Percentiles rank a stretch among this genome's conserved stretches.
Conservation (phyloP, 2,797 vertebrate genomes). For the Sebastes kiyomatsui region DNA sequence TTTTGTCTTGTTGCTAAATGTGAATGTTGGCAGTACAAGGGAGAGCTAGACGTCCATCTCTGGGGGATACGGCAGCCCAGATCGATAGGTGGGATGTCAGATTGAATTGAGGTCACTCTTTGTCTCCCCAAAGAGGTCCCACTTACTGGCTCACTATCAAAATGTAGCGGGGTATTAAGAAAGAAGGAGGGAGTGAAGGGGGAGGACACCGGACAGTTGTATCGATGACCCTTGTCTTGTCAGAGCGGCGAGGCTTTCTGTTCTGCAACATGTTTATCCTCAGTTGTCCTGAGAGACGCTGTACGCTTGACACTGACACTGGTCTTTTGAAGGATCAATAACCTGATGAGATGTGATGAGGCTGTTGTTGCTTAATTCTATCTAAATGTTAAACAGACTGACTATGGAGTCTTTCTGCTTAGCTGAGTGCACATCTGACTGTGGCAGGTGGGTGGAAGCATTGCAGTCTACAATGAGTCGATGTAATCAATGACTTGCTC, state of each 20-base stretch:
- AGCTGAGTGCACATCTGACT: not conserved
- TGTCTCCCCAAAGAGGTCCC: slow-evolving; percentile 77
- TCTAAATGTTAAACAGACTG: slow-evolving; percentile 59
- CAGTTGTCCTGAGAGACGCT: slow-evolving; percentile 7
- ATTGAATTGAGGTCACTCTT: slow-evolving; percentile 85
- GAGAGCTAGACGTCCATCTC: slow-evolving; percentile 62
- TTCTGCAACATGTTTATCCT: slow-evolving; percentile 34
- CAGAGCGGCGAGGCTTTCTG: slow-evolving; percentile 9
- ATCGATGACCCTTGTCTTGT: slow-evolving; percentile 42
- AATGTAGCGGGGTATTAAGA: slow-evolving; percentile 55
- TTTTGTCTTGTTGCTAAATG: slow-evolving; percentile 61
- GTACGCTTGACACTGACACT: slow-evolving; percentile 12
- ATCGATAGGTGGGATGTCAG: slow-evolving; percentile 83
- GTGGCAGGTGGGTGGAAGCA: not conserved
- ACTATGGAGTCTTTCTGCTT: slow-evolving; percentile 1
- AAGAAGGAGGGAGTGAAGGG: not conserved
- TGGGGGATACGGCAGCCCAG: slow-evolving; percentile 49
- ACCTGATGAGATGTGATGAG: slow-evolving; percentile 38
- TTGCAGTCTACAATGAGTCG: not conserved
- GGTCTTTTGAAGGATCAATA: slow-evolving; percentile 56
- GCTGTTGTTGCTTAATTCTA: slow-evolving; percentile 36
- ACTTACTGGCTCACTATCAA: slow-evolving; percentile 70
- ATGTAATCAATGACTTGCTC: not conserved
- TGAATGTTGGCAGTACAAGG: slow-evolving; percentile 67
- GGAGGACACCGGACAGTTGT: slow-evolving; percentile 19